phyloP scores from a whole-genome alignment of 2,888 invertebrate species.

The Polymixis lichenea region DNA sequence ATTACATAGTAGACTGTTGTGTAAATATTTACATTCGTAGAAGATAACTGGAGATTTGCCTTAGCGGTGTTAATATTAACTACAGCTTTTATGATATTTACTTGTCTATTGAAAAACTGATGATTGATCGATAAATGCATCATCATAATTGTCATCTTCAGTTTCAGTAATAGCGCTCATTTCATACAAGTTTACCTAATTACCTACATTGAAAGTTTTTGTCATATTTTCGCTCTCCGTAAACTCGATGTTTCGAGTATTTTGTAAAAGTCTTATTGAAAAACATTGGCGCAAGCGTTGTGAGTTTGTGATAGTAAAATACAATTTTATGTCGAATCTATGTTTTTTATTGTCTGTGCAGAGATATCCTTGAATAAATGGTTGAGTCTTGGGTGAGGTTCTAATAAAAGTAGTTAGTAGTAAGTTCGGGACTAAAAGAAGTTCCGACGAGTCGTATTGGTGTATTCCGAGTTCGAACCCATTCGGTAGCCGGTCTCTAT shows the following conservation, averaged over 20 bases:
- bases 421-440: too few species aligned
- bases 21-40: conserved; percentile 36
- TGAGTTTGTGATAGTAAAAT: conserved; percentile 65
- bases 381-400: too few species aligned
- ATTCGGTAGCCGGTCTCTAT: neutral
- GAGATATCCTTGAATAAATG: too few species aligned
- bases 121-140: conserved; percentile 13
- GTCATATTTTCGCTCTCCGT: conserved; percentile 9
- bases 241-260: conserved; percentile 29
- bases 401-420: neutral
- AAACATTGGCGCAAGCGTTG: conserved; percentile 42
- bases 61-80: neutral
- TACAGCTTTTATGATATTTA: conserved; percentile 8
- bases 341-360: conserved; percentile 32
- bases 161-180: neutral
- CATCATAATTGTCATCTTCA: neutral
- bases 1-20: conserved; percentile 47
- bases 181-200: neutral
- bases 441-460: neutral
- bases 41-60: conserved; percentile 2
- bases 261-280: conserved; percentile 24
- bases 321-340: conserved; percentile 45
- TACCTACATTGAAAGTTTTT: conserved; percentile 1
- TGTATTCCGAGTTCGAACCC: neutral
- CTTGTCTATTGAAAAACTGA: neutral